Evolutionary conservation across 2,797 vertebrate genomes (phyloP), one percentile per base, ranked within the genome.

Genomic region (Nannoperca obscura): DNA sequence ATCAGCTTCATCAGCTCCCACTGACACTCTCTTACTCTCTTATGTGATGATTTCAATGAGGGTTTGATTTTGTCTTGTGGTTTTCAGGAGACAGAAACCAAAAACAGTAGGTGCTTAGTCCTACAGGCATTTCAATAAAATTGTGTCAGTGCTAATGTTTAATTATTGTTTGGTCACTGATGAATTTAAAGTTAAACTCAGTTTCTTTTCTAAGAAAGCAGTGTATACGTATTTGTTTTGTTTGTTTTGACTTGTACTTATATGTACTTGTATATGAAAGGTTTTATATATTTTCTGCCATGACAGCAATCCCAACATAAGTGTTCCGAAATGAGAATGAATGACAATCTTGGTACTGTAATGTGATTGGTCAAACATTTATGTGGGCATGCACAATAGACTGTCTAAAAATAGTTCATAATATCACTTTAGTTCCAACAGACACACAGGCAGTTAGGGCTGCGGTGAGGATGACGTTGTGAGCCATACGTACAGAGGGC

Each of bases 1-100:
- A 74, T 86, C 71, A 66, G 80, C 53, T 66, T 76, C 50, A 69
- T 81, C 73, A 60, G 63, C 57, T 46, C 63, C 52, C 58, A 8
- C 42, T 55, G 76, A 64, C 44, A 36, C 59, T n/a, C 63, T 57
- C 44, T 63, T n/a, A 74, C 65, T 27, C 24, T 27, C 24, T 27
- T 27, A 75, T 30, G 15, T 30, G 40, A 36, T 38, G 73, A 44
- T 59, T 74, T 75, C 4, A 70, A 64, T 62, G n/a, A 32, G 49
- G 22, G 5, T 24, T 38, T 36, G 63, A 50, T 66, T 57, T 59
- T 50, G 40, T 22, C 8, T 5, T 44, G 27, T 40, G 8, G 27
- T 80, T 55, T 69, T 54, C 27, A 72, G 42, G 19, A 69, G 38
- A 73, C 15, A 72, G 49, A 9, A 36, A 10, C 20, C 30, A 13